These are phyloP conservation scores for Gibbula magus DNA, from an alignment of 2,888 invertebrate species.

Conservation along the genomic window DNA sequence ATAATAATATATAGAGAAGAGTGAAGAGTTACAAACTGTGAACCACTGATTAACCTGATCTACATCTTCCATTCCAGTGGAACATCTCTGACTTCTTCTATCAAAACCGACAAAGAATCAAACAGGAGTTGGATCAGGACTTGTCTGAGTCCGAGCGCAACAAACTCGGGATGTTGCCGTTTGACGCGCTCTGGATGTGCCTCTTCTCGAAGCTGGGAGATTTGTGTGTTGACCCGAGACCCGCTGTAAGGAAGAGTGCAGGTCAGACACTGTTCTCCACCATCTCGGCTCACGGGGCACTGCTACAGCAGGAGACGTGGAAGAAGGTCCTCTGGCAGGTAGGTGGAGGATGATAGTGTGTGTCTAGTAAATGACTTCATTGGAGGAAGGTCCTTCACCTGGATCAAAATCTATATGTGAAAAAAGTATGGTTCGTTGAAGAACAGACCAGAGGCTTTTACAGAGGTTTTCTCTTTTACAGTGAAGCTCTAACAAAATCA, in stretches of 20 bases:
- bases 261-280: slow-evolving; percentile 98
- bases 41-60: too few species aligned
- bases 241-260: slow-evolving; percentile 96
- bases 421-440: too few species aligned
- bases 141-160: slow-evolving; percentile 33
- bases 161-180: slow-evolving; percentile 77
- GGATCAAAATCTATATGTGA: too few species aligned
- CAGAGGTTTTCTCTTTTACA: too few species aligned
- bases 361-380: too few species aligned
- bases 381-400: too few species aligned
- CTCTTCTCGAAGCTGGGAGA: slow-evolving; percentile 79
- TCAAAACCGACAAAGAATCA: slow-evolving; percentile 87
- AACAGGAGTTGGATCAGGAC: slow-evolving; percentile 60
- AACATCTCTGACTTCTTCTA: slow-evolving; percentile 98
- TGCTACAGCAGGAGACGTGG: slow-evolving; percentile 93
- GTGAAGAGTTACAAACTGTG: too few species aligned
- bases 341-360: slow-evolving; percentile 33
- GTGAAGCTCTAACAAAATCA: too few species aligned
- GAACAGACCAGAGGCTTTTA: too few species aligned
- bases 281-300: slow-evolving; percentile 93
- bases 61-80: slow-evolving; percentile 83
- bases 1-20: too few species aligned
- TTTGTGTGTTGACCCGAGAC: slow-evolving; percentile 94
- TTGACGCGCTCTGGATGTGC: slow-evolving; percentile 97
- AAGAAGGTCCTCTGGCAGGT: slow-evolving; percentile 93